Percentiles rank a stretch among this genome's conserved stretches.
phyloP scores from a whole-genome alignment of 64 coral and sea anemone species.

The Montipora foliosa region DNA sequence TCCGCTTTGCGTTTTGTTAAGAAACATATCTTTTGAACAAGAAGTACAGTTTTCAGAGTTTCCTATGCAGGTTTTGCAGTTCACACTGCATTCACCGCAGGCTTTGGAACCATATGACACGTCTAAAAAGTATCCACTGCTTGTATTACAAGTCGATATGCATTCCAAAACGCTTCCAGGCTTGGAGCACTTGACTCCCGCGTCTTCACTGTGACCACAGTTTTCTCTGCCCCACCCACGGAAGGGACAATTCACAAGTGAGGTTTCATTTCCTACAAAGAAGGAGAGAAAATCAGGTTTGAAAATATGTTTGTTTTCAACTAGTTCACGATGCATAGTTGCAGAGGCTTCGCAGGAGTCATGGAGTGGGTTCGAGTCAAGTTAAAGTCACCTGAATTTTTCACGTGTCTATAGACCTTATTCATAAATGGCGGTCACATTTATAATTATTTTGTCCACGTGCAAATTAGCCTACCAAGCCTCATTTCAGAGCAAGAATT shows the following conservation, averaged over 20 bases:
- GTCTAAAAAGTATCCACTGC: constrained; percentile 11
- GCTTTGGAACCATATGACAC: neutral
- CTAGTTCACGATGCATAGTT: too few relatives aligned
- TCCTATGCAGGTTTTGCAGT: constrained; percentile 46
- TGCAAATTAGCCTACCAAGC: too few relatives aligned
- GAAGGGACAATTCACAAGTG: constrained; percentile 10
- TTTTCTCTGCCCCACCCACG: constrained; percentile 64
- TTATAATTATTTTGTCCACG: too few relatives aligned
- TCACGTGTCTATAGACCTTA: too few relatives aligned
- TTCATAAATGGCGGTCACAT: too few relatives aligned
- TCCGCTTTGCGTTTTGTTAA: constrained; percentile 30
- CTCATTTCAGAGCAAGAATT: too few relatives aligned
- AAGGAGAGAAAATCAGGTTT: neutral
- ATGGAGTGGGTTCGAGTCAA: too few relatives aligned
- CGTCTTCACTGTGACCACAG: constrained; percentile 62
- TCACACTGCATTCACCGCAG: constrained; percentile 62
- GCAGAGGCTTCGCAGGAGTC: too few relatives aligned
- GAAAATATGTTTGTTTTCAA: neutral
- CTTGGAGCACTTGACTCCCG: constrained; percentile 44
- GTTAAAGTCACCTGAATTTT: too few relatives aligned
- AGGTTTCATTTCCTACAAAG: constrained; percentile 36
- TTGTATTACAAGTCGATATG: constrained; percentile 13
- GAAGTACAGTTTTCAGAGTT: constrained; percentile 31
- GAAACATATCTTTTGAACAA: constrained; percentile 28
- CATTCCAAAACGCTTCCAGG: constrained; percentile 43